Base-by-base conservation (phyloP, 2,113 vertebrate species). In the Talpa occidentalis region DNA sequence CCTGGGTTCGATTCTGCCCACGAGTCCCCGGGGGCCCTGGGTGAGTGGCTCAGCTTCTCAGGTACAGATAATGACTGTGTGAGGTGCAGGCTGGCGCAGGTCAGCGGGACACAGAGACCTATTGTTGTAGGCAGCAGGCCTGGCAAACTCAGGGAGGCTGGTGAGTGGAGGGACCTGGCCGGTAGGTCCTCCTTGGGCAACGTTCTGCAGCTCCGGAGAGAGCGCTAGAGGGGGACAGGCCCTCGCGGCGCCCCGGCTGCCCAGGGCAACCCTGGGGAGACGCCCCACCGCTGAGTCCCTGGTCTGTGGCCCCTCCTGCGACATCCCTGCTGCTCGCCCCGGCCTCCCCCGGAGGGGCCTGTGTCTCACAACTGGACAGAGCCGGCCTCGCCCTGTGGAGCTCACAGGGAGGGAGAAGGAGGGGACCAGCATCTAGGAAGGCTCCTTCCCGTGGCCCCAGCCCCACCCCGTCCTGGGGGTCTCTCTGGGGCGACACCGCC, bases 91-190 rank as follows among this genome's bases (percentile, higher is more conserved):
- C 66, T 32, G 7, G 67, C 66, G 7, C 66, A 14, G 49, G 66
- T 9, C 0, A 15, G 35, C 52, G 5, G 14, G 0, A 0, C 66
- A 24, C 35, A 15, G 69, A 21, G 69, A 26, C 66, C 59, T 30
- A 9, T 11, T 67, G 66, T 54, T 21, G 24, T 26, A 0, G 42
- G 40, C 14, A 28, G 26, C 0, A 17, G 74, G 12, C 6, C 3
- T 35, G 1, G 52, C 44, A 59, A 3, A 56, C 62, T 64, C 89
- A 35, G 64, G 78, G 76, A 32, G 32, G 2, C 14, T 6, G 1
- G 30, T 1, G 24, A 5, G 3, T 1, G 1, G 59, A 86, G 37
- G 32, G 8, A 11, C 0, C 17, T 3, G 12, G 76, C n/a, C 1
- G 49, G n/a, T 26, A 4, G 62, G 52, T 15, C 54, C 69, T n/a